These are phyloP conservation scores for Mus minutoides DNA, from an alignment of 2,797 vertebrate species.

Conservation along the genomic window DNA sequence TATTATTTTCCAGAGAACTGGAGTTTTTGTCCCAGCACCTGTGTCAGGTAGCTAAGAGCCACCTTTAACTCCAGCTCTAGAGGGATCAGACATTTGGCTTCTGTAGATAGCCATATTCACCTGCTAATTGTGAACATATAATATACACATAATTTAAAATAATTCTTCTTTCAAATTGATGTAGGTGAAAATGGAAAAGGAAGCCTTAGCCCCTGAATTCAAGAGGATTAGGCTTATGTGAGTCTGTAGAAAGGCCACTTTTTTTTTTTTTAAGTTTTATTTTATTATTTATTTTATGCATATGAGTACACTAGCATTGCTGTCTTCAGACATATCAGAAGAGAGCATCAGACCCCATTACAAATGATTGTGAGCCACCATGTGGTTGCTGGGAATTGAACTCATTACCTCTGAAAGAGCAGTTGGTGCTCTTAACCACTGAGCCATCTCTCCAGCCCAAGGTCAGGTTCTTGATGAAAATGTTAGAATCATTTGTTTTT, in stretches of 20 bases:
- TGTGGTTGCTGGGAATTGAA: no score
- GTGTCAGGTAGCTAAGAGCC: not conserved
- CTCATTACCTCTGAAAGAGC: no score
- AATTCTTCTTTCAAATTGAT: not conserved
- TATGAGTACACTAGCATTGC: no score
- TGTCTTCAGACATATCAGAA: no score
- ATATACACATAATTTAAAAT: not conserved
- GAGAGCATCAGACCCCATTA: no score
- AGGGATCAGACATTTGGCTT: not conserved
- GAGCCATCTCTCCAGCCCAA: no score
- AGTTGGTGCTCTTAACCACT: no score
- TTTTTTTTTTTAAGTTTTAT: no score
- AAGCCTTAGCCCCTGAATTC: not conserved
- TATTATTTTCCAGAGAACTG: not conserved
- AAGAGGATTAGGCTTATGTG: not conserved
- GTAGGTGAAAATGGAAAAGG: not conserved
- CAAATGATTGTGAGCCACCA: no score
- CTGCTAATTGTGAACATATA: not conserved
- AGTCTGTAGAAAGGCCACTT: not conserved
- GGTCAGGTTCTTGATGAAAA: not conserved
- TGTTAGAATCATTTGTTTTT: not conserved
- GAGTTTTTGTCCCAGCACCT: not conserved
- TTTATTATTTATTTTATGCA: no score
- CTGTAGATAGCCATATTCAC: not conserved
- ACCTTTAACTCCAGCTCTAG: not conserved